Conservation (phyloP, 1,140 invertebrate genomes). For the Onthophagus taurus region DNA sequence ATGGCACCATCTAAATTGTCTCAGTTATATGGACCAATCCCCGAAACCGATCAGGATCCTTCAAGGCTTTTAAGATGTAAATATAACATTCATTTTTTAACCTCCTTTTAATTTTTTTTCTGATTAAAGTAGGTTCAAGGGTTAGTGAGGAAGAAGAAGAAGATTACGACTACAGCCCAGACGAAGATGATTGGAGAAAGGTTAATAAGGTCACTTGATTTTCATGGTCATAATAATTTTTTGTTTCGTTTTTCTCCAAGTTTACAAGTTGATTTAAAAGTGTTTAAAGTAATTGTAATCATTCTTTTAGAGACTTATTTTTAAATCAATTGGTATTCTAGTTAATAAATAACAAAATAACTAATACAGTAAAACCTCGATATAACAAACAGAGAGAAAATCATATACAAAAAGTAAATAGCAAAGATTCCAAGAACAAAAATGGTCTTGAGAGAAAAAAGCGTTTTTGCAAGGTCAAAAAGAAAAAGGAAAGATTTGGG, state of each 20-base stretch:
- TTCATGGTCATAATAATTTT: conserved; percentile 17
- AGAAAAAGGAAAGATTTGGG: no score
- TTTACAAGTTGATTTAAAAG: not conserved
- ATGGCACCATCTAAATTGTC: conserved; percentile 29
- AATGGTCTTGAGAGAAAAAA: no score
- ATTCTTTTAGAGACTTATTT: not conserved
- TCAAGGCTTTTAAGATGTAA: conserved; percentile 33
- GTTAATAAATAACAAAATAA: no score
- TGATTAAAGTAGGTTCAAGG: conserved; percentile 45
- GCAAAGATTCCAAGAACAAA: no score
- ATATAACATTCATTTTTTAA: conserved; percentile 12
- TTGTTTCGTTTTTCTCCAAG: not conserved
- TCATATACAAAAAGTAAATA: no score
- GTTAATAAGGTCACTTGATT: conserved; percentile 31
- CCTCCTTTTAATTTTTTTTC: conserved; percentile 9
- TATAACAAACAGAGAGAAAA: no score
- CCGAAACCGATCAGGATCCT: conserved; percentile 32
- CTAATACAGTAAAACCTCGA: no score
- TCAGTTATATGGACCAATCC: conserved; percentile 31
- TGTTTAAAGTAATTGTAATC: not conserved
- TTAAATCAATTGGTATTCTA: no score
- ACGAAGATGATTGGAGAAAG: conserved; percentile 68
- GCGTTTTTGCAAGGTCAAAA: no score
- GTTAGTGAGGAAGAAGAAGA: conserved; percentile 64
- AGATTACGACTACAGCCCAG: conserved; percentile 64